These are phyloP conservation scores for Drosophila stalkeri DNA, from an alignment of 2,888 invertebrate genomes.

Conservation along the genomic window DNA sequence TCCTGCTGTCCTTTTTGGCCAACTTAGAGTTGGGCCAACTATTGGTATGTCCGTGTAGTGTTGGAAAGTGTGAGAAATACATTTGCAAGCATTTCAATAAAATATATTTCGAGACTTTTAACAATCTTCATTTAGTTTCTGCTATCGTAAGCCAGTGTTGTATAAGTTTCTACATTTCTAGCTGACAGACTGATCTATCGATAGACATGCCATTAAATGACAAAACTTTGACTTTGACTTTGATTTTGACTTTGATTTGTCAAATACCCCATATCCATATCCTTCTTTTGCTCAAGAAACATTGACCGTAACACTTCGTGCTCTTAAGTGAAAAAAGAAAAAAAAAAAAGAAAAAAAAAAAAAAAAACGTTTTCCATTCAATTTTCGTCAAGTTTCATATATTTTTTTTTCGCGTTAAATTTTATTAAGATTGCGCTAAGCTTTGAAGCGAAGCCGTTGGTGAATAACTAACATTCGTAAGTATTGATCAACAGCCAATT, in stretches of 20 bases:
- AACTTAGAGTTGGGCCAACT: not conserved
- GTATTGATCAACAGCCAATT: too few relatives aligned
- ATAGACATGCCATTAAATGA: not conserved
- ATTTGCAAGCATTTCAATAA: too few relatives aligned
- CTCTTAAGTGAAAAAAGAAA: not conserved
- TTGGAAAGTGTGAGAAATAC: not conserved
- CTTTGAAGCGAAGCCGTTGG: not conserved
- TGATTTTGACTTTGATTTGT: too few relatives aligned
- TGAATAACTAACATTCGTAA: rapidly evolving
- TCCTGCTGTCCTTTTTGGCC: not conserved
- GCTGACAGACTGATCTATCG: not conserved
- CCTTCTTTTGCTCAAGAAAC: not conserved
- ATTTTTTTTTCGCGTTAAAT: not conserved
- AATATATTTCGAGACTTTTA: not conserved
- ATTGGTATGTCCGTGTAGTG: not conserved
- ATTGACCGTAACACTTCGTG: rapidly evolving
- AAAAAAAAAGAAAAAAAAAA: not conserved
- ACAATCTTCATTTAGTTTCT: not conserved
- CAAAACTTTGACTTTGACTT: too few relatives aligned
- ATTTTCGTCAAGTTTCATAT: too few relatives aligned
- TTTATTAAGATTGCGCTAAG: not conserved
- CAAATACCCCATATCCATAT: rapidly evolving
- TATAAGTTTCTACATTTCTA: rapidly evolving
- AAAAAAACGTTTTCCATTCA: too few relatives aligned
- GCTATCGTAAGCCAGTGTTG: not conserved